Evolutionary conservation across 2,888 invertebrate genomes (phyloP), one percentile per base, ranked within the genome.

Genomic region (Sycophila texana): DNA sequence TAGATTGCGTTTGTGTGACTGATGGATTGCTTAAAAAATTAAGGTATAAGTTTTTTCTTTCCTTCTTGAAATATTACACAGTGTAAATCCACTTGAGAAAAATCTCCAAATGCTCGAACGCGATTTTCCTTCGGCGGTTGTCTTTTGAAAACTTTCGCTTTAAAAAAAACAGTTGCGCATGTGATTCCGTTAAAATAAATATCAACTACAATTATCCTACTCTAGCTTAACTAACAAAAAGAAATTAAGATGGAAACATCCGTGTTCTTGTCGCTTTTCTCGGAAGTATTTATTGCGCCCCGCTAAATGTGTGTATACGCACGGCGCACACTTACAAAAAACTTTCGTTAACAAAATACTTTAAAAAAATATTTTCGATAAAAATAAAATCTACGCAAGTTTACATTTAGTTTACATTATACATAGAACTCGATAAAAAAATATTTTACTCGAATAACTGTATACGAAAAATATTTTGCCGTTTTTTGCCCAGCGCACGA

Each of bases 1-100:
- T 79, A 82, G 74, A 81, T 74, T 82, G 80, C 80, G 83, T 84
- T 81, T 84, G 84, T 85, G 84, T 84, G 85, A 86, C 85, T 84
- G 85, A 85, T 85, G 80, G 84, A 86, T 84, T 63, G 53, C 78
- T 78, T 77, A 78, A 68, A 74, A 84, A 83, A 84, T 85, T 84
- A 79, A 84, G 85, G 83, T 85, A 84, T 85, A 83, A 79, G 58
- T 74, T 66, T 30, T 16, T 60, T 26, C 53, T 30, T 65, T 83
- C 47, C 60, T 30, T 67, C 83, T 84, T 1, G 10, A 39, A 39
- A 39, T 84, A 84, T 85, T 86, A 86, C 83, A 85, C 82, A 78
- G 82, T 84, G 82, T 84, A 86, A 84, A 86, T 84, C 75, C 81
- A 77, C 81, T 79, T 68, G 60, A 72, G 63, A 57, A 78, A 76